Percentiles rank a stretch among this genome's conserved stretches.
Conservation (phyloP, 1,140 invertebrate genomes). For the Tetragnatha versicolor region DNA sequence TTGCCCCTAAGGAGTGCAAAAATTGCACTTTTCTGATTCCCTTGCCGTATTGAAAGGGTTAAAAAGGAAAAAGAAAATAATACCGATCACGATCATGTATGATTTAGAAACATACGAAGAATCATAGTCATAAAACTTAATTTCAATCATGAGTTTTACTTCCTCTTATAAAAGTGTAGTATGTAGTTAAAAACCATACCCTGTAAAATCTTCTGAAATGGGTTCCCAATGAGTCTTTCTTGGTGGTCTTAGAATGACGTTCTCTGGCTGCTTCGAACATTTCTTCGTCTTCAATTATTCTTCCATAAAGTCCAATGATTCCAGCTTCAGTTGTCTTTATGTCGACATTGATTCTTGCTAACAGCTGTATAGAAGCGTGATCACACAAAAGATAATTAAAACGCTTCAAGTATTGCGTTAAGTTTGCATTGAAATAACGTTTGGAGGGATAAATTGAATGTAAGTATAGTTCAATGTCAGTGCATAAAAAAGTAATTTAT, state of each 20-base stretch:
- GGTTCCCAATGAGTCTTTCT: background rate
- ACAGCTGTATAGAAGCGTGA: background rate
- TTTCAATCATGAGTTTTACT: background rate
- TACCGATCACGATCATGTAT: background rate
- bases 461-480: background rate
- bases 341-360: background rate
- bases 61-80: too few relatives aligned
- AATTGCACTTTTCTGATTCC: too few relatives aligned
- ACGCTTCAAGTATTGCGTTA: background rate
- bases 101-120: background rate
- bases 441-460: background rate
- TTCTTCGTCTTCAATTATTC: slow-evolving; percentile 60
- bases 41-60: too few relatives aligned
- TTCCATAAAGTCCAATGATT: slow-evolving; percentile 75
- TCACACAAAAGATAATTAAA: background rate
- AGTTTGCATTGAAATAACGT: too few relatives aligned
- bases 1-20: too few relatives aligned
- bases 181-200: background rate
- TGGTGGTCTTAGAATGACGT: background rate
- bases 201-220: background rate
- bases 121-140: background rate
- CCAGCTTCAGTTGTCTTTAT: slow-evolving; percentile 71
- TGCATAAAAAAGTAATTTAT: background rate
- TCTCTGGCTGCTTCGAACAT: slow-evolving; percentile 62
- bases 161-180: background rate